Evolutionary conservation across 2,797 vertebrate genomes (phyloP), one percentile per base, ranked within the genome.

Genomic region (Hirundo rustica): DNA sequence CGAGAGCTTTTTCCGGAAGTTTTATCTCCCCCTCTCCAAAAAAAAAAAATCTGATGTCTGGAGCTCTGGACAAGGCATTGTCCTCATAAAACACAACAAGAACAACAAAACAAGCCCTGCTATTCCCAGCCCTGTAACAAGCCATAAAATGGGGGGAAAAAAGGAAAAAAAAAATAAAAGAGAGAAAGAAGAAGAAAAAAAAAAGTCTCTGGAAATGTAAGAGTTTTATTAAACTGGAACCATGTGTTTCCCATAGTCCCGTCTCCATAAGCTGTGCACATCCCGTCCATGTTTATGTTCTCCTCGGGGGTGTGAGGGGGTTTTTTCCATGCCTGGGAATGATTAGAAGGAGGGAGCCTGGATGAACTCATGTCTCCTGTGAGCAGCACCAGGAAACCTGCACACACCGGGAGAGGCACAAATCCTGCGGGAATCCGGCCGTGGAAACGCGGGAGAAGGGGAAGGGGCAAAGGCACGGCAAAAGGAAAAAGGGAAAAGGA

Each of bases 321-420:
- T 70, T 95, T 96, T 96, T 96, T 96, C 96, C 92, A 91, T 91
- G 94, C 75, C 89, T 90, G 94, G 44, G 75, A 93, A 81, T 92
- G 94, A 96, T 95, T 96, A 96, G 77, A 0, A 34, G 3, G 73
- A 83, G 72, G 76, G 94, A 96, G 95, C 73, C 79, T 80, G 89
- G 60, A 89, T 96, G 93, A 96, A 96, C 90, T 96, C 96, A 94
- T 95, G 94, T 96, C 95, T 97, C 93, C 86, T 44, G 83, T 54
- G 91, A 96, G 86, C 8, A 65, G 86, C 67, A 92, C 89, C 70
- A 81, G 95, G 91, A 95, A 86, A 81, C 36, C 82, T 79, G 84
- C 45, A 16, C 81, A 61, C 66, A 4, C 73, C 25, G 55, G 68
- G 81, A 53, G 51, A 80, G 87, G 67, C 74, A 45, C 32, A 7